These are phyloP conservation scores for Philaenus spumarius DNA, from an alignment of 1,140 invertebrate genomes.

Conservation along the genomic window DNA sequence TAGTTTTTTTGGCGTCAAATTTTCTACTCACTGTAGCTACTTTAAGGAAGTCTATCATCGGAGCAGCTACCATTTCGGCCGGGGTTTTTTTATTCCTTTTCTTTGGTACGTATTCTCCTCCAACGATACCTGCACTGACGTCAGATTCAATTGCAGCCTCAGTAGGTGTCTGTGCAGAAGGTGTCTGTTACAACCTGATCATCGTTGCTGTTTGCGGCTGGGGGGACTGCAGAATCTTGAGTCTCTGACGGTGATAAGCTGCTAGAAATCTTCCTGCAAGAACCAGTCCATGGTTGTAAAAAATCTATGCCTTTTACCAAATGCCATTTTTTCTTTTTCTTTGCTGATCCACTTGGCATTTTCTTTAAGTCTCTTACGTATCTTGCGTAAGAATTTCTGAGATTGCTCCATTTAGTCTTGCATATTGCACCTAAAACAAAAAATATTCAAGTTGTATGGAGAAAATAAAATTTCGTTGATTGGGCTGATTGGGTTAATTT, in stretches of 20 bases:
- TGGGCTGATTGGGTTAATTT: no score
- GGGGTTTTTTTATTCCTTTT: neutral
- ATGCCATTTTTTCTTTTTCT: constrained; percentile 6
- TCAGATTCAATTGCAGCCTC: neutral
- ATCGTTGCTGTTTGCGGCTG: neutral
- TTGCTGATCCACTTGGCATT: constrained; percentile 3
- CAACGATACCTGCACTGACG: neutral
- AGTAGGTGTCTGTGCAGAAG: neutral
- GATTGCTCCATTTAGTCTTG: neutral
- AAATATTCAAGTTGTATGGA: neutral
- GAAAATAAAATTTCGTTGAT: no score
- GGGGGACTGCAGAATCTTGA: neutral
- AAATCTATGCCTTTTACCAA: neutral
- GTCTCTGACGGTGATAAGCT: neutral
- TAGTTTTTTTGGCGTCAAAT: no score
- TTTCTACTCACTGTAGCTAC: no score
- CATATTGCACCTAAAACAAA: neutral
- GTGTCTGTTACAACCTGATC: neutral
- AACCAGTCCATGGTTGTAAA: neutral
- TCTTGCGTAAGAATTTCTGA: constrained; percentile 1
- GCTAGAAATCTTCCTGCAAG: neutral
- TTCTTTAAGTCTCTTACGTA: constrained; percentile 3
- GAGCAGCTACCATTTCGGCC: no score
- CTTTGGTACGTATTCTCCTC: neutral
- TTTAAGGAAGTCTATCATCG: no score